phyloP scores from a whole-genome alignment of 2,797 vertebrate species.

The Sandelia bainsii region DNA sequence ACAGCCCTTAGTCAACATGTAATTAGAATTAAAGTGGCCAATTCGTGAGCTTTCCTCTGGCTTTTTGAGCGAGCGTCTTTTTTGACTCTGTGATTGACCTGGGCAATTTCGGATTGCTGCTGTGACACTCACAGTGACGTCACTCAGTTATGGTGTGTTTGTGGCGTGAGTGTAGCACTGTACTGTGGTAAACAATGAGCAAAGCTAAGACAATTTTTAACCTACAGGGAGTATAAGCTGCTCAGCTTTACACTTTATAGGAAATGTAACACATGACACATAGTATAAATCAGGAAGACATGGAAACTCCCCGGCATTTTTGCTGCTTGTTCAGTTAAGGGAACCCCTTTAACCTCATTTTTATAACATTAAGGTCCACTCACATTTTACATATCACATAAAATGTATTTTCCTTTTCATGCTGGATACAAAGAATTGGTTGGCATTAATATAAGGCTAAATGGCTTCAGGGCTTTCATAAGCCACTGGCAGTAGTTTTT shows the following conservation, averaged over 20 bases:
- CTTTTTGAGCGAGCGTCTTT: background rate
- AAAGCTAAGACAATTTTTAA: background rate
- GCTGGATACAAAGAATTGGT: constrained; percentile 21
- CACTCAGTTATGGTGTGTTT: background rate
- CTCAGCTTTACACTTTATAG: too few species aligned
- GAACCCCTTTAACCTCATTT: constrained; percentile 36
- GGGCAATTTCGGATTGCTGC: constrained; percentile 11
- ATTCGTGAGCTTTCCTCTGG: constrained; percentile 33
- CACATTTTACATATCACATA: constrained; percentile 30
- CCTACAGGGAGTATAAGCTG: too few species aligned
- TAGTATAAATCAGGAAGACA: background rate
- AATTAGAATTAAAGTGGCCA: constrained; percentile 67
- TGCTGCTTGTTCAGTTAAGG: constrained; percentile 4
- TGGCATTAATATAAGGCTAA: constrained; percentile 50
- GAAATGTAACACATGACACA: background rate
- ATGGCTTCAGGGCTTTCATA: constrained; percentile 60
- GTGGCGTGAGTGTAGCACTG: background rate
- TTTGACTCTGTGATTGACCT: constrained; percentile 25
- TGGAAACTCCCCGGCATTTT: background rate
- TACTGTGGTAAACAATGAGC: background rate
- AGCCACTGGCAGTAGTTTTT: constrained; percentile 47
- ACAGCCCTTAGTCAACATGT: constrained; percentile 62
- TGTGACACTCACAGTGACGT: background rate
- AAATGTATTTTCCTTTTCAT: constrained; percentile 35
- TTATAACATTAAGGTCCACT: constrained; percentile 35